Percentiles rank a stretch among this genome's conserved stretches.
phyloP scores from a whole-genome alignment of 2,113 vertebrate species.

The Patagioenas fasciata region DNA sequence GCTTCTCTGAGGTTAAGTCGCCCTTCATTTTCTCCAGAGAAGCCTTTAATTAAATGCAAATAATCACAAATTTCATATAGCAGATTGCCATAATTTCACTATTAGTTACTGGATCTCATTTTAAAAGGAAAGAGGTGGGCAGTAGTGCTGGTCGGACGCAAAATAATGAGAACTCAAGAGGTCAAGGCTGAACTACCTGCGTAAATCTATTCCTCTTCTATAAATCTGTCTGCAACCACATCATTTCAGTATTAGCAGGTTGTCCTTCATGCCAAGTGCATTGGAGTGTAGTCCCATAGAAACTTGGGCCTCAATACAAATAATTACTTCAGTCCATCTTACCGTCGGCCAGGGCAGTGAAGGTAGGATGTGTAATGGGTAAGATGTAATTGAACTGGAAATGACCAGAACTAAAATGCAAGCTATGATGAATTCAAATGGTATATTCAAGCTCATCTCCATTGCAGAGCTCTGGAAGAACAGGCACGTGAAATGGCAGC shows the following conservation, averaged over 20 bases:
- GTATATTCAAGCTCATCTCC: conserved; percentile 4
- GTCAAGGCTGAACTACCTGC: conserved; percentile 21
- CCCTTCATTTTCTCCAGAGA: conserved; percentile 68
- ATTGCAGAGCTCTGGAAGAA: conserved; percentile 20
- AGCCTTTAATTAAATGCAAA: conserved; percentile 76
- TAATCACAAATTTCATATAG: conserved; percentile 72
- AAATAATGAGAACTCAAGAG: conserved; percentile 47
- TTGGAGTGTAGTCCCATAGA: conserved; percentile 11
- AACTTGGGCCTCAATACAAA: conserved; percentile 13
- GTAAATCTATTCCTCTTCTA: conserved; percentile 16
- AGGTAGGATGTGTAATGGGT: conserved; percentile 4
- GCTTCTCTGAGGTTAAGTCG: conserved; percentile 63
- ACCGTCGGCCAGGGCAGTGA: neutral
- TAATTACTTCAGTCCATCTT: conserved; percentile 54
- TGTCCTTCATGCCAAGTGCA: conserved; percentile 40
- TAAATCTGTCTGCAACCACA: neutral
- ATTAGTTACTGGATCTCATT: conserved; percentile 52
- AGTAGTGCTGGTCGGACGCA: neutral
- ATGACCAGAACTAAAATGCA: conserved; percentile 39
- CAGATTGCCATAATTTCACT: conserved; percentile 52
- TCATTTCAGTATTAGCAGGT: conserved; percentile 38
- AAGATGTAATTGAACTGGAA: conserved; percentile 39
- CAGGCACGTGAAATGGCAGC: neutral
- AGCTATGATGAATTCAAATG: neutral
- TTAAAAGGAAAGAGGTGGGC: conserved; percentile 24